Conservation (phyloP, 2,797 vertebrate genomes). For the Simalia tracyae region DNA sequence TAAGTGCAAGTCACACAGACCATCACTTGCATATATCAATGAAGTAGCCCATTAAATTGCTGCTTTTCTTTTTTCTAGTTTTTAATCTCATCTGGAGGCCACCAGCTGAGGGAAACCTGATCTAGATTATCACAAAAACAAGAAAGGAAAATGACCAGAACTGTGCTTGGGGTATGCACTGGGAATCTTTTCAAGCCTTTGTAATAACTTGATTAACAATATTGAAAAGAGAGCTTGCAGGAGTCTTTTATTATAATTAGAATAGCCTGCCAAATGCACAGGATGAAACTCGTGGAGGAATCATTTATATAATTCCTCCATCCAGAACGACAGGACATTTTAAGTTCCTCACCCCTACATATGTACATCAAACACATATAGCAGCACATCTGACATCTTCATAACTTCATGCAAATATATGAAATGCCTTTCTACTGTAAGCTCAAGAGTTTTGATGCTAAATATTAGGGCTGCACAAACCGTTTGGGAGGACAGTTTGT, state of each 20-base stretch:
- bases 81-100: conserved; percentile 40
- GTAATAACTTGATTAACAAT: background rate
- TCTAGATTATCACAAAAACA: conserved; percentile 13
- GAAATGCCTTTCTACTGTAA: background rate
- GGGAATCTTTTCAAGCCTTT: conserved; percentile 16
- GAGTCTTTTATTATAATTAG: background rate
- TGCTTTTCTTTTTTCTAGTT: background rate
- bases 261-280: background rate
- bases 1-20: background rate
- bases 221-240: background rate
- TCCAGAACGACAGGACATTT: background rate
- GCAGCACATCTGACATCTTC: background rate
- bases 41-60: background rate
- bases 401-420: background rate
- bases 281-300: background rate
- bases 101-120: conserved; percentile 27
- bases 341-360: background rate
- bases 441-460: background rate
- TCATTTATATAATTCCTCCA: background rate
- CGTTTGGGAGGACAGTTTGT: background rate
- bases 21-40: background rate
- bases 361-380: background rate
- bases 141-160: conserved; percentile 18
- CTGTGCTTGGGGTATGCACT: background rate
- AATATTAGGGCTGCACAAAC: background rate